phyloP scores from a whole-genome alignment of 1,140 invertebrate species.

The Brachionus sp. region DNA sequence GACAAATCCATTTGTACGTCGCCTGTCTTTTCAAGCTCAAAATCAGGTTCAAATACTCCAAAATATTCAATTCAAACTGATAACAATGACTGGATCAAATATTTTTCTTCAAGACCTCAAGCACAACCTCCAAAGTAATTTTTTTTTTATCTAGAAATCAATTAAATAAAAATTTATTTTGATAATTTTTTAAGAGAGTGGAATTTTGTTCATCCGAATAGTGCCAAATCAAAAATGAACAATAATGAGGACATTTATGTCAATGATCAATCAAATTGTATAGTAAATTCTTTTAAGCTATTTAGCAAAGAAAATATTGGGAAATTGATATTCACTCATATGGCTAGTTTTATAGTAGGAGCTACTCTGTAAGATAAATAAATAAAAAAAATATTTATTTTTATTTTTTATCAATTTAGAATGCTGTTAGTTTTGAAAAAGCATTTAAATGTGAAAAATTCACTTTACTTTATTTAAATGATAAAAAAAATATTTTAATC shows the following conservation, averaged over 20 bases:
- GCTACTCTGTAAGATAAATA: slow-evolving; percentile 39
- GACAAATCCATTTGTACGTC: slow-evolving; percentile 27
- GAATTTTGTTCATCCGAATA: slow-evolving; percentile 45
- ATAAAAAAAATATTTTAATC: not conserved
- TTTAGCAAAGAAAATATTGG: slow-evolving; percentile 34
- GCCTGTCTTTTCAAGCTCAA: slow-evolving; percentile 3
- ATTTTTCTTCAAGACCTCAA: slow-evolving; percentile 41
- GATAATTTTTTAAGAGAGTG: not conserved
- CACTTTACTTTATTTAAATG: slow-evolving; percentile 39
- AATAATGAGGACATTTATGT: not conserved
- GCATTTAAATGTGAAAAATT: slow-evolving; percentile 28
- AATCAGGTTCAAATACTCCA: slow-evolving; percentile 35
- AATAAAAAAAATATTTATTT: not conserved
- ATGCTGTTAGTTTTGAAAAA: slow-evolving; percentile 40
- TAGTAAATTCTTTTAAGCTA: slow-evolving; percentile 17
- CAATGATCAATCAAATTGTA: slow-evolving; percentile 1
- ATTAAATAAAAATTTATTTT: not conserved
- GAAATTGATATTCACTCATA: slow-evolving; percentile 40
- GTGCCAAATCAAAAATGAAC: slow-evolving; percentile 4
- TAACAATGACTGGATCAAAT: slow-evolving; percentile 43
- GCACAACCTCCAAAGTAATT: slow-evolving; percentile 33
- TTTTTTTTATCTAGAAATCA: not conserved
- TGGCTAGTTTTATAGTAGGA: slow-evolving; percentile 44
- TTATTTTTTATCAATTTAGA: not conserved
- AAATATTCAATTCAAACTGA: not conserved